These are phyloP conservation scores for Euphonia xanthogaster DNA, from an alignment of 2,797 vertebrate genomes.

Conservation along the genomic window DNA sequence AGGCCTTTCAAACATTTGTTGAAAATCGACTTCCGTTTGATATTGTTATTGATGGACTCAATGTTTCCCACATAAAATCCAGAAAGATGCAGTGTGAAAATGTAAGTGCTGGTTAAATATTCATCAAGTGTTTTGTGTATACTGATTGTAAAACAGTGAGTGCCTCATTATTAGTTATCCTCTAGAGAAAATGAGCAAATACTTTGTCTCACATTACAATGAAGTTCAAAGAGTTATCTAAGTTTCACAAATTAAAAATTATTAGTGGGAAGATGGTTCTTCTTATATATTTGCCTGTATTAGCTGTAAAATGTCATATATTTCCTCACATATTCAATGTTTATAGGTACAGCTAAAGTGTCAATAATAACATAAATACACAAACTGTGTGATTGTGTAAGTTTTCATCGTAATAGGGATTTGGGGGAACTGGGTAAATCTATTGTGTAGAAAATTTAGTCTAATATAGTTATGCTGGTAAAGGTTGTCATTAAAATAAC, in stretches of 20 bases:
- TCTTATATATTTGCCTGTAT: not conserved
- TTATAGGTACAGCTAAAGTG: not conserved
- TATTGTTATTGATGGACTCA: slow-evolving; percentile 92
- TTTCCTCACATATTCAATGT: not conserved
- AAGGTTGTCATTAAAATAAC: not conserved
- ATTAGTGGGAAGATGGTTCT: not conserved
- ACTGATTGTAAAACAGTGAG: not conserved
- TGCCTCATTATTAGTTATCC: slow-evolving; percentile 3
- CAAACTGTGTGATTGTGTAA: not conserved
- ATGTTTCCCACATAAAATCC: slow-evolving; percentile 80
- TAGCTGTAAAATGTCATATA: not conserved
- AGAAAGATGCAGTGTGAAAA: slow-evolving; percentile 77
- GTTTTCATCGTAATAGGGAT: not conserved
- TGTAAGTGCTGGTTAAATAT: slow-evolving; percentile 78
- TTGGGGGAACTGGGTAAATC: not conserved
- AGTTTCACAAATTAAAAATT: not conserved
- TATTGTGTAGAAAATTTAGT: not conserved
- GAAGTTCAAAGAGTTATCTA: not conserved
- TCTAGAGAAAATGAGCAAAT: not conserved
- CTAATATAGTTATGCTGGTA: not conserved
- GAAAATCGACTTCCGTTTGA: slow-evolving; percentile 83
- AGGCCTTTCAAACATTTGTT: slow-evolving; percentile 86
- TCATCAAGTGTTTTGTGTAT: slow-evolving; percentile 26
- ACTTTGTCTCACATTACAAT: not conserved
- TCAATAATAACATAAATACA: not conserved